These are phyloP conservation scores for Nyctibius grandis DNA, from an alignment of 2,797 vertebrate genomes.

Conservation along the genomic window DNA sequence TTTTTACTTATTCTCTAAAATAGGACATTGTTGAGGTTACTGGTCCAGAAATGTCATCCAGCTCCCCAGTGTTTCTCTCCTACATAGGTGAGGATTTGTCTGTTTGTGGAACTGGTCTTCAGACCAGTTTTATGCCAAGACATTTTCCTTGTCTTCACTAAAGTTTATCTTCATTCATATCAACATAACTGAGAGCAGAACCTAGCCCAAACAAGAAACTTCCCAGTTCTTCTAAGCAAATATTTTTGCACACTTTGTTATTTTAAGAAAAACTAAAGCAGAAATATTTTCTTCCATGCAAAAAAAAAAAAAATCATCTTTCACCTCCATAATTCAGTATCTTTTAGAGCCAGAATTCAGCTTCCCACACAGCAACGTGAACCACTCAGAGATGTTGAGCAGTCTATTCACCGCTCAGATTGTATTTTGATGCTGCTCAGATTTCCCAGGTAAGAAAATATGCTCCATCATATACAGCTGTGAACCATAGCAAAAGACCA, in stretches of 20 bases:
- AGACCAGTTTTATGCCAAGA: background rate
- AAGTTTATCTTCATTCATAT: background rate
- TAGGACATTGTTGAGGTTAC: background rate
- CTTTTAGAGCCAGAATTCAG: background rate
- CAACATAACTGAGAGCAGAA: background rate
- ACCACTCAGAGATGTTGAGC: background rate
- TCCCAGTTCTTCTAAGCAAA: background rate
- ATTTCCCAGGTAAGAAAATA: conserved; percentile 23
- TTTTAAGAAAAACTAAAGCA: background rate
- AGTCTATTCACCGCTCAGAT: background rate
- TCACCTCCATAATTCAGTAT: background rate
- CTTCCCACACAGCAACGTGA: background rate
- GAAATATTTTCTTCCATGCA: background rate
- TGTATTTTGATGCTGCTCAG: conserved; percentile 23
- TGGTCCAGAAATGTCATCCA: background rate
- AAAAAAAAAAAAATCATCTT: background rate
- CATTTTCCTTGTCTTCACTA: background rate
- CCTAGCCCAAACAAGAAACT: background rate
- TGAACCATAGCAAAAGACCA: background rate
- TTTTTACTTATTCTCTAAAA: background rate
- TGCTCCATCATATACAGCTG: background rate
- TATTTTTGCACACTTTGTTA: background rate
- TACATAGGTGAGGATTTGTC: background rate
- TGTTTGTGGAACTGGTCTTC: background rate
- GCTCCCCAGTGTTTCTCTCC: background rate